Evolutionary conservation across 1,140 invertebrate genomes (phyloP), one percentile per base, ranked within the genome.

Genomic region (Aphelenchoides fujianensis): DNA sequence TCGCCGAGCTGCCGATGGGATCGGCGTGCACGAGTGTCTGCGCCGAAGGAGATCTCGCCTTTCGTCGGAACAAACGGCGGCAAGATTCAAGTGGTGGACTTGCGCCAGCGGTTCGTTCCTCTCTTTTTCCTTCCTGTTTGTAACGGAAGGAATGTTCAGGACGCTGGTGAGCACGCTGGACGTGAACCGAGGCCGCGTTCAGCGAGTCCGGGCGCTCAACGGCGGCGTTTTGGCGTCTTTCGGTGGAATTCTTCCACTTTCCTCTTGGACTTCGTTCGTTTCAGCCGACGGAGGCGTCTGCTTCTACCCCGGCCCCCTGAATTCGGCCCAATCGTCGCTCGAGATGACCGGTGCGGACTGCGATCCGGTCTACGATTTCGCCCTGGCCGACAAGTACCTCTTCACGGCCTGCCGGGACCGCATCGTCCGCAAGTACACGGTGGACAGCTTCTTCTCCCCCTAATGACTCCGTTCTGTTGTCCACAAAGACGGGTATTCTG

Each of bases 271-370:
- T 69, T 70, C 3, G 27, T 1, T 23, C 41, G 19, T 66, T 67
- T 52, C 28, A 67, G 67, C 61, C 1, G 64, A 69, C 37, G 67
- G 67, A 70, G 27, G 23, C 1, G 68, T 69, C 34, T 70, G 19
- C 30, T 23, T 71, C 23, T 69, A 69, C 68, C 12, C 16, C 12
- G 30, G 12, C 16, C 9, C 12, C 2, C n/a, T n/a, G 16, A 19
- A 0, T 9, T 16, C 67, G n/a, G 36, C 31, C 23, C 31, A 66
- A 55, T 12, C 16, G 12, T 12, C 27, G n/a, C 84, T 66, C 73
- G 75, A 41, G 69, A 89, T 1, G 87, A 89, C 90, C 23, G 90
- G 90, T 0, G 86, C 90, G 2, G 88, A 91, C 76, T 90, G 88
- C 85, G 90, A 91, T 55, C 85, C 85, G 1, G 61, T 87, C 2